These are phyloP conservation scores for Lacerta bilineata DNA, from an alignment of 2,797 vertebrate species.

Conservation along the genomic window DNA sequence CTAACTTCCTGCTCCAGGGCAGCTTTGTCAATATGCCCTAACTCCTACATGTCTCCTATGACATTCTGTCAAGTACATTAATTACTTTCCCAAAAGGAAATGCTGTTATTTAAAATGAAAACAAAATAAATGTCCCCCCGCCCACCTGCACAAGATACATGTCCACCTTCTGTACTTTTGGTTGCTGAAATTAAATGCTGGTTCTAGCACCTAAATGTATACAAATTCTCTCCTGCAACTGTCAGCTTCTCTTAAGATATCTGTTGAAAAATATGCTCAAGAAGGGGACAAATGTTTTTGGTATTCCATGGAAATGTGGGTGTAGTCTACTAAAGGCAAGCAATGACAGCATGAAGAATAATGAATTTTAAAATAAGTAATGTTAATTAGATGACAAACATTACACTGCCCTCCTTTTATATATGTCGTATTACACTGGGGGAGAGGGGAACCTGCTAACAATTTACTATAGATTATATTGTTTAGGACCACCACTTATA, in stretches of 20 bases:
- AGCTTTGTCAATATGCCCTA: background rate
- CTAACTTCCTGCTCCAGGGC: constrained; percentile 1
- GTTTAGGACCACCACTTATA: background rate
- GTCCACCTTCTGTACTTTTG: background rate
- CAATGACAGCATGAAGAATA: constrained; percentile 43
- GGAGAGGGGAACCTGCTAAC: background rate
- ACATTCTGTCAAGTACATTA: background rate
- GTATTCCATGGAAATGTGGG: constrained; percentile 53
- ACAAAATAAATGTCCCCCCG: background rate
- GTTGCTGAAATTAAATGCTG: background rate
- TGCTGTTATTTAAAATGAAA: background rate
- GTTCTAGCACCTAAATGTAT: background rate
- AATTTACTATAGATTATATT: background rate
- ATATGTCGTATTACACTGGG: background rate
- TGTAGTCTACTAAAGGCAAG: constrained; percentile 35
- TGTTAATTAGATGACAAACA: constrained; percentile 48
- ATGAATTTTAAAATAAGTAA: constrained; percentile 39
- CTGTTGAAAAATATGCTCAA: constrained; percentile 31
- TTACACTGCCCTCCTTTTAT: background rate
- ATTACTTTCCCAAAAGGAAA: constrained; percentile 31
- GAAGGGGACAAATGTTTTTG: background rate
- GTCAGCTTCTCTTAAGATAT: constrained; percentile 24
- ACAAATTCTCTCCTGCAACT: constrained; percentile 20
- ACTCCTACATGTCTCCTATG: background rate
- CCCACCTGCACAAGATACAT: background rate